Percentiles rank a stretch among this genome's conserved stretches.
These are phyloP conservation scores for Acanthoscelides obtectus DNA, from an alignment of 2,888 invertebrate species.

Conservation along the genomic window DNA sequence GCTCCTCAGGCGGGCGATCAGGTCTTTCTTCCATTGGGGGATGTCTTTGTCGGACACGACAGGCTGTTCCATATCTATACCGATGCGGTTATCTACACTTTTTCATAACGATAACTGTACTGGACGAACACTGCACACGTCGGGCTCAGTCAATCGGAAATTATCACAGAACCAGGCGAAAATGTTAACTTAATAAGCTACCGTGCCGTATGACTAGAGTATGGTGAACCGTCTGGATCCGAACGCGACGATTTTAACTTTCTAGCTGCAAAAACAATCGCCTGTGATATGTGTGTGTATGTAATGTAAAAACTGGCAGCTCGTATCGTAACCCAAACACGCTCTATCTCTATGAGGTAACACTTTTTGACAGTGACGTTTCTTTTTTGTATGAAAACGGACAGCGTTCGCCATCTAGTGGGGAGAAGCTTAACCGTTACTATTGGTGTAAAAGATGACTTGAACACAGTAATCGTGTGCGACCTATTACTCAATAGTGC, in stretches of 20 bases:
- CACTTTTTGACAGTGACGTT: not conserved
- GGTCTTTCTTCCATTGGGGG: conserved; percentile 81
- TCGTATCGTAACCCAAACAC: not conserved
- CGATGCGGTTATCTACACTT: conserved; percentile 14
- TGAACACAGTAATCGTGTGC: too few relatives aligned
- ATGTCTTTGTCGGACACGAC: conserved; percentile 35
- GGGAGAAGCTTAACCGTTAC: not conserved
- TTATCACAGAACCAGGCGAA: not conserved
- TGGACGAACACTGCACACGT: not conserved
- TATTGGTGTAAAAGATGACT: too few relatives aligned
- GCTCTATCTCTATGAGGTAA: not conserved
- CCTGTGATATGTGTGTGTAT: not conserved
- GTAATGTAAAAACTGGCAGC: not conserved
- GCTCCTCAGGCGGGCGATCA: conserved; percentile 67
- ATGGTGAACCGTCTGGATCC: not conserved
- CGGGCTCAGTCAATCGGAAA: not conserved
- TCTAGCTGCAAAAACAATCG: not conserved
- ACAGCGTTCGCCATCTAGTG: not conserved
- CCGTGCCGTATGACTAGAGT: not conserved
- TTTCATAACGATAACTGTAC: not conserved
- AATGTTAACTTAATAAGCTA: not conserved
- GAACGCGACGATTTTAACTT: not conserved
- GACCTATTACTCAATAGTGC: too few relatives aligned
- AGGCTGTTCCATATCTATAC: conserved; percentile 1
- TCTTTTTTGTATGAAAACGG: not conserved